Percentiles rank a stretch among this genome's conserved stretches.
Evolutionary conservation across 2,113 vertebrate genomes (phyloP).

Genomic region (Coreoperca whiteheadi): DNA sequence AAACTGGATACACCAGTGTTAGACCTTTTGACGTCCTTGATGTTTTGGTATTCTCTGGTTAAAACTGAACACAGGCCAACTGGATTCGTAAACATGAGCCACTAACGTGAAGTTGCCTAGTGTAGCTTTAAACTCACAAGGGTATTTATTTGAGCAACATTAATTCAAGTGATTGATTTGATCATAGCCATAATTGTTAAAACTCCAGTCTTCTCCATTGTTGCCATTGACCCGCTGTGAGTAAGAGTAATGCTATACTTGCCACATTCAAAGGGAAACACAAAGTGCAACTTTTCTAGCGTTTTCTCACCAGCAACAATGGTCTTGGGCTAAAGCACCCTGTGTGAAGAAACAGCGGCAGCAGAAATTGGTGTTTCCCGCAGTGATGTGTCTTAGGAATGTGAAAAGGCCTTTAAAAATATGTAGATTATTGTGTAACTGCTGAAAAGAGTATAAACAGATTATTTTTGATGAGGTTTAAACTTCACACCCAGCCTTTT

Average conservation of each 20-base stretch:
- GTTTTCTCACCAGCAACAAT: conserved; percentile 72
- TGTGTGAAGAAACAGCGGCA: conserved; percentile 11
- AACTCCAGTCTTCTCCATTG: background rate
- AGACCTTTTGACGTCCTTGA: conserved; percentile 8
- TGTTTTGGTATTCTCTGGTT: conserved; percentile 1
- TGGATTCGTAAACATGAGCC: conserved; percentile 11
- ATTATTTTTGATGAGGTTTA: background rate
- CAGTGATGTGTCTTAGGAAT: background rate
- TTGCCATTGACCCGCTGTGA: conserved; percentile 32
- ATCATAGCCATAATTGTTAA: background rate
- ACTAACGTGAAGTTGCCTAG: conserved; percentile 50
- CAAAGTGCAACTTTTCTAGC: conserved; percentile 69
- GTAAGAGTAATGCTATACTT: conserved; percentile 28
- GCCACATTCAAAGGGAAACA: conserved; percentile 58
- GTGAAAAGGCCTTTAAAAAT: background rate
- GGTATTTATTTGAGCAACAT: conserved; percentile 18
- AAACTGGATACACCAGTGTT: conserved; percentile 36
- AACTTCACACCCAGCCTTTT: background rate
- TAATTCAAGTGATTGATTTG: background rate
- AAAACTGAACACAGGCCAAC: conserved; percentile 2
- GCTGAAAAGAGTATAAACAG: background rate
- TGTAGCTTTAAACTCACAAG: conserved; percentile 53
- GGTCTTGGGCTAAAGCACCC: conserved; percentile 60
- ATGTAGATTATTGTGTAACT: background rate
- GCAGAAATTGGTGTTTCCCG: background rate